Evolutionary conservation across 2,113 vertebrate genomes (phyloP).

Genomic region (Corapipo altera): DNA sequence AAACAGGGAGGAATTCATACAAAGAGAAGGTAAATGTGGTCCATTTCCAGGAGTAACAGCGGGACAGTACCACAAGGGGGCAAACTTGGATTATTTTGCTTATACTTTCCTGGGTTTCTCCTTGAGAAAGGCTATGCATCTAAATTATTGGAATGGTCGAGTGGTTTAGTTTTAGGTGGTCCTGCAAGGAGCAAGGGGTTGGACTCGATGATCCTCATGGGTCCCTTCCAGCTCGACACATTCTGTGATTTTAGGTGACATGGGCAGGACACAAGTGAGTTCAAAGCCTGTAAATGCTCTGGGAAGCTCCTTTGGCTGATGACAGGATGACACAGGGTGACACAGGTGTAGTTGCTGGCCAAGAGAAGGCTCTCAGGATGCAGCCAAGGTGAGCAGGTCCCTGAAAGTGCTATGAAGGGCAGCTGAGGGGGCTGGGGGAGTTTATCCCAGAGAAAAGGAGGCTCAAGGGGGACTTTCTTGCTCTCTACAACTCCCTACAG

Average conservation of each 20-base stretch:
- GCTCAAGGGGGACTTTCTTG: neutral
- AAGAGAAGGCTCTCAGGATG: neutral
- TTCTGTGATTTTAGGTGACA: neutral
- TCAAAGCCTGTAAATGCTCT: neutral
- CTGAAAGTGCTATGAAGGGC: neutral
- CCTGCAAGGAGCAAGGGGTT: neutral
- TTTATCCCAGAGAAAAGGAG: neutral
- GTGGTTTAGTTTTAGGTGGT: neutral
- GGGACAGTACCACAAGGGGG: neutral
- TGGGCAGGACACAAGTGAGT: neutral
- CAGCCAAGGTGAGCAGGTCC: neutral
- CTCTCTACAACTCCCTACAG: neutral
- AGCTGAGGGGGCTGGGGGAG: neutral
- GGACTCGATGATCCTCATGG: neutral
- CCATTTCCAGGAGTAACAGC: neutral
- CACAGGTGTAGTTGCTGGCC: too few species aligned
- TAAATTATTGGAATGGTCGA: fast-evolving
- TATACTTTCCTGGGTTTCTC: neutral
- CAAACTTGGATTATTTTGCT: neutral
- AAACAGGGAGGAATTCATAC: neutral
- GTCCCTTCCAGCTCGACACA: neutral
- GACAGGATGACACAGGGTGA: neutral
- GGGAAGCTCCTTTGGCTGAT: neutral
- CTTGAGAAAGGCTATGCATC: neutral
- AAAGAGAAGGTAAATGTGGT: neutral